These are phyloP conservation scores for Octomys mimax DNA, from an alignment of 2,797 vertebrate genomes.

Conservation along the genomic window DNA sequence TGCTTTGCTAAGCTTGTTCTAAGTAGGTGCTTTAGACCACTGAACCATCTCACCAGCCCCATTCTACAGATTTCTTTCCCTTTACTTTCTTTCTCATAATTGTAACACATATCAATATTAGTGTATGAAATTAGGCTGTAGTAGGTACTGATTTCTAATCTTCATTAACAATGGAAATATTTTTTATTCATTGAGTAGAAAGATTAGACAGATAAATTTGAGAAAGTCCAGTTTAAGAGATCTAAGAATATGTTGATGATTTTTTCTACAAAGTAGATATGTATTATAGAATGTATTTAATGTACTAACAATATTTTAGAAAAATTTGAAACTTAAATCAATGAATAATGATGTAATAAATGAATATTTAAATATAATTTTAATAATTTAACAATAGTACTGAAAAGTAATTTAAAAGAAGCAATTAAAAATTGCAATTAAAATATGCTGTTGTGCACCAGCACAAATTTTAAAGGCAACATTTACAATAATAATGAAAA, in stretches of 20 bases:
- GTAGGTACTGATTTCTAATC: background rate
- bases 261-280: background rate
- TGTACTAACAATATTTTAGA: background rate
- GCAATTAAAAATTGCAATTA: background rate
- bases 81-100: background rate
- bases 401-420: background rate
- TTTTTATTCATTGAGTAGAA: background rate
- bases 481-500: slow-evolving; percentile 26
- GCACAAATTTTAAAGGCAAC: background rate
- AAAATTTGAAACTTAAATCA: background rate
- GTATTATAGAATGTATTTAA: background rate
- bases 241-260: background rate
- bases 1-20: too few relatives aligned
- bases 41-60: too few relatives aligned
- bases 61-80: too few relatives aligned
- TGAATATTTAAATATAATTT: background rate
- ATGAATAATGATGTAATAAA: background rate
- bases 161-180: background rate
- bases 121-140: background rate
- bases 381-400: background rate
- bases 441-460: background rate
- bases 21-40: too few relatives aligned
- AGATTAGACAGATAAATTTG: background rate
- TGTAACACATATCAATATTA: background rate
- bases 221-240: background rate